Evolutionary conservation across 2,797 vertebrate genomes (phyloP).

Genomic region (Sebastes steindachneri): DNA sequence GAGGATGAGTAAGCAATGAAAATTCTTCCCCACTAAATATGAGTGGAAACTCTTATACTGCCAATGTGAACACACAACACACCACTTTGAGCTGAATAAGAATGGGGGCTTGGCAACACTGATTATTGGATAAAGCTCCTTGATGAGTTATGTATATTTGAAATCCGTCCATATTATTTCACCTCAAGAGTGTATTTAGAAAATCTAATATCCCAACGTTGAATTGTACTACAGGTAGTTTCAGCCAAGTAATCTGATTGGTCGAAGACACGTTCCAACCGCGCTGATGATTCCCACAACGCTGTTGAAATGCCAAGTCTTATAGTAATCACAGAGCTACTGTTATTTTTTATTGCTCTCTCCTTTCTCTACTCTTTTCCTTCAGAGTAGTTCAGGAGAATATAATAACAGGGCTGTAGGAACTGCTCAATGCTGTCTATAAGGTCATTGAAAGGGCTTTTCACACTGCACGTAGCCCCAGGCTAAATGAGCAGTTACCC

Average conservation of each 20-base stretch:
- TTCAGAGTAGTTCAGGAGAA: neutral
- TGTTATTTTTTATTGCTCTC: neutral
- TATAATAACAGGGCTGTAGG: too few relatives aligned
- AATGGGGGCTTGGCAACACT: neutral
- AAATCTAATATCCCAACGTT: neutral
- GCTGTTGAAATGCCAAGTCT: neutral
- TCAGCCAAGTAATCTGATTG: conserved; percentile 28
- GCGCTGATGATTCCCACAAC: conserved; percentile 25
- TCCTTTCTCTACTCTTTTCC: neutral
- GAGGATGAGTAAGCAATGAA: conserved; percentile 59
- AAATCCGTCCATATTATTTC: conserved; percentile 21
- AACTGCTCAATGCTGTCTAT: neutral
- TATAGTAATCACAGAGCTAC: neutral
- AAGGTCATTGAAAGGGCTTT: neutral
- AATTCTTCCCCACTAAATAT: conserved; percentile 6
- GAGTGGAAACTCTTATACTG: neutral
- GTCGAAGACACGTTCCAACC: conserved; percentile 23
- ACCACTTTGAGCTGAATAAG: conserved; percentile 7
- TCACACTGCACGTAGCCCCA: neutral
- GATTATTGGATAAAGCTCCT: conserved; percentile 4
- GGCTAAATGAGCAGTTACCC: neutral
- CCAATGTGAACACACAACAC: neutral
- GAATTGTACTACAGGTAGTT: neutral
- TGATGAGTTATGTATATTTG: conserved; percentile 17
- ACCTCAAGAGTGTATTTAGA: conserved; percentile 12